These are phyloP conservation scores for Pardalotus punctatus DNA, from an alignment of 2,113 vertebrate species.

Conservation along the genomic window DNA sequence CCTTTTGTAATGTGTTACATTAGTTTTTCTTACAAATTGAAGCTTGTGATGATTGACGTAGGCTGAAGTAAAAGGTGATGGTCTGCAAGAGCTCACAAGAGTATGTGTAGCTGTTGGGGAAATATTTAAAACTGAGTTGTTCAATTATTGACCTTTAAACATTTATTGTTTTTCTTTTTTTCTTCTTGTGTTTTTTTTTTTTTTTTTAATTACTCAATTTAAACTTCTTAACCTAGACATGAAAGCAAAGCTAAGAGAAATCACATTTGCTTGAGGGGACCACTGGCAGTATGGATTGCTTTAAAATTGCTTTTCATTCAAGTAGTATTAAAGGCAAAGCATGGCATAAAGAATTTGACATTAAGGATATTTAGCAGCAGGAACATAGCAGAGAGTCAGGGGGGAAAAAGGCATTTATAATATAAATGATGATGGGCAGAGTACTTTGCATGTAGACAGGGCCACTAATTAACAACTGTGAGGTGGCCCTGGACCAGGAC, in stretches of 20 bases:
- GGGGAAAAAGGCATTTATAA: neutral
- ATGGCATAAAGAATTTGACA: neutral
- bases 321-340: slow-evolving; percentile 27
- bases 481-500: neutral
- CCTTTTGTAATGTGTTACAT: neutral
- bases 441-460: slow-evolving; percentile 2
- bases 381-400: neutral
- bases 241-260: neutral
- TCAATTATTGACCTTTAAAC: neutral
- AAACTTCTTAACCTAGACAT: neutral
- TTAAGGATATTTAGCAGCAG: slow-evolving; percentile 28
- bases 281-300: neutral
- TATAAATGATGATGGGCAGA: neutral
- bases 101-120: neutral
- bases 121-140: neutral
- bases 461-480: slow-evolving; percentile 57
- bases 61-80: slow-evolving; percentile 19
- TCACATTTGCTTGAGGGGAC: neutral
- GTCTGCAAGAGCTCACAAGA: neutral
- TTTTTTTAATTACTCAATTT: neutral
- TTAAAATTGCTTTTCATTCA: neutral
- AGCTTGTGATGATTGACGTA: neutral
- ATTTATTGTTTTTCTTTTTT: neutral
- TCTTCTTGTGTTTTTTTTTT: neutral
- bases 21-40: slow-evolving; percentile 9